phyloP scores from a whole-genome alignment of 1,140 invertebrate genomes.

The Drosophila santomea region DNA sequence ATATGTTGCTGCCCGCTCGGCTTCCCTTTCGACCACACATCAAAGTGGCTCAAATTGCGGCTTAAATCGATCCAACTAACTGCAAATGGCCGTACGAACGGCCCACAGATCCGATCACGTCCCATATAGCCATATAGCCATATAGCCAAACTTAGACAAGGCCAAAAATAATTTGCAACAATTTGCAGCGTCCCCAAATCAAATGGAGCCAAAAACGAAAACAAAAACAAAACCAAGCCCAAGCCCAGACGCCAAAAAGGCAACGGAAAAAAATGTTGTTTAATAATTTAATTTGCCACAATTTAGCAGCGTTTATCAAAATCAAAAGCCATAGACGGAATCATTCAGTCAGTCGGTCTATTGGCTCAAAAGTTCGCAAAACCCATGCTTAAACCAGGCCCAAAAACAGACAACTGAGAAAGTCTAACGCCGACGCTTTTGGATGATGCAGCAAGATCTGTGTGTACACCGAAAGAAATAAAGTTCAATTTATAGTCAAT shows the following conservation, averaged over 20 bases:
- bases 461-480: constrained; percentile 10
- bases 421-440: constrained; percentile 55
- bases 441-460: constrained; percentile 61
- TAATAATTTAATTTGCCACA: constrained; percentile 84
- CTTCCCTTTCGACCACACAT: constrained; percentile 61
- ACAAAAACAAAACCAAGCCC: constrained; percentile 4
- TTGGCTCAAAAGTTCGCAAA: constrained; percentile 25
- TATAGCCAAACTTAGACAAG: constrained; percentile 75
- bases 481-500: too few relatives aligned
- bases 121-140: constrained; percentile 38
- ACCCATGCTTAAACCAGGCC: constrained; percentile 22
- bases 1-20: constrained; percentile 24
- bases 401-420: constrained; percentile 35
- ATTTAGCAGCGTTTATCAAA: constrained; percentile 84
- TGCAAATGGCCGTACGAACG: constrained; percentile 35
- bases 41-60: constrained; percentile 55
- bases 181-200: constrained; percentile 66
- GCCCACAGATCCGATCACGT: constrained; percentile 51
- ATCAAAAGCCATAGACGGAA: constrained; percentile 69
- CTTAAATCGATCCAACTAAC: constrained; percentile 47
- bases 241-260: constrained; percentile 38
- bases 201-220: constrained; percentile 26
- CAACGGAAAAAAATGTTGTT: constrained; percentile 74
- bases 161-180: constrained; percentile 82
- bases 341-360: constrained; percentile 52